These are phyloP conservation scores for Synergus japonicus DNA, from an alignment of 2,888 invertebrate genomes.

Conservation along the genomic window DNA sequence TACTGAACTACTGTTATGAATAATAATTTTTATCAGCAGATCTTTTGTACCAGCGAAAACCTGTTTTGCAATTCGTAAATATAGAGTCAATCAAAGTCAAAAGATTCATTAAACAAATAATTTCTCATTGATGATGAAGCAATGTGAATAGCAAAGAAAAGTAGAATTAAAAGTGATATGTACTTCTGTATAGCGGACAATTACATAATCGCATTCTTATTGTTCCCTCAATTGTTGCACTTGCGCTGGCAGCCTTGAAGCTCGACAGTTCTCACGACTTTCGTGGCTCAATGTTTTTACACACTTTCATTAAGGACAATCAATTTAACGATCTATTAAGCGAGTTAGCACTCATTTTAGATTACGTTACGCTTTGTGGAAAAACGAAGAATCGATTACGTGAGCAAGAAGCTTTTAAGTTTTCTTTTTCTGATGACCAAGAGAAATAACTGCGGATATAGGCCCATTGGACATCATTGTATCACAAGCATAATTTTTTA, in stretches of 20 bases:
- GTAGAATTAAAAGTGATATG: not conserved
- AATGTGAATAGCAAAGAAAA: not conserved
- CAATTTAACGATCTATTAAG: slow-evolving; percentile 30
- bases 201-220: slow-evolving; percentile 20
- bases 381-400: slow-evolving; percentile 23
- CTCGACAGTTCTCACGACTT: slow-evolving; percentile 26
- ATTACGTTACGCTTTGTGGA: slow-evolving; percentile 11
- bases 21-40: not conserved
- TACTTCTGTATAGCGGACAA: not conserved
- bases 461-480: not conserved
- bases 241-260: slow-evolving; percentile 15
- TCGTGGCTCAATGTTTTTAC: slow-evolving; percentile 29
- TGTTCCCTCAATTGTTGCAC: slow-evolving; percentile 1
- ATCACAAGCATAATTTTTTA: not conserved
- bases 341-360: slow-evolving; percentile 16
- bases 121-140: not conserved
- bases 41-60: not conserved
- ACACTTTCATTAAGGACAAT: slow-evolving; percentile 37
- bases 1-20: not conserved
- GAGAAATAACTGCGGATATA: not conserved
- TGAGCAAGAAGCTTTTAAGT: not conserved
- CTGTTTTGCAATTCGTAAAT: not conserved
- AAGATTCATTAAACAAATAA: not conserved
- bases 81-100: not conserved
- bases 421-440: not conserved